These are phyloP conservation scores for Eulemur rubriventer DNA, from an alignment of 2,797 vertebrate genomes.

Conservation along the genomic window DNA sequence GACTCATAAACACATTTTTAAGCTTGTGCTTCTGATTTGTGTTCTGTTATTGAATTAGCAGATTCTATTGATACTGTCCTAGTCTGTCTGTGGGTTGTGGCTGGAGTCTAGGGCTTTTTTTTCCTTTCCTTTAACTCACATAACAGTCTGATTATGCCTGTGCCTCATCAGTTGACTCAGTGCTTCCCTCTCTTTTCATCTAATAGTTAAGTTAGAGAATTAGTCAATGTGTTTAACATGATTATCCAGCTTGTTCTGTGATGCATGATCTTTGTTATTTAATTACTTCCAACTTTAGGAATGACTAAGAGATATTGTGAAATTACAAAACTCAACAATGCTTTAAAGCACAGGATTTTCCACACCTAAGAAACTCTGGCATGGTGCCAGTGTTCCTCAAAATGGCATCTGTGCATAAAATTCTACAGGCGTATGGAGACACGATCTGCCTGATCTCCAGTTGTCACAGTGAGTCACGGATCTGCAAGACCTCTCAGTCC, in stretches of 20 bases:
- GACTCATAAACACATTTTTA: slow-evolving; percentile 32
- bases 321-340: background rate
- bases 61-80: background rate
- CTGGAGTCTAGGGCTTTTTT: background rate
- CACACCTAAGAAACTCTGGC: background rate
- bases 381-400: background rate
- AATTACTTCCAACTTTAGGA: slow-evolving; percentile 47
- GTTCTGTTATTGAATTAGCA: background rate
- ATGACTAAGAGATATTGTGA: slow-evolving; percentile 56
- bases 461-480: background rate
- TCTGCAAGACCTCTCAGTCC: background rate
- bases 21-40: background rate
- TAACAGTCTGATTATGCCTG: background rate
- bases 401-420: background rate
- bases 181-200: background rate
- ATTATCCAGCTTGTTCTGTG: slow-evolving; percentile 31
- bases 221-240: background rate
- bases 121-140: background rate
- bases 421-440: background rate
- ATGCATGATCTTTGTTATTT: slow-evolving; percentile 38
- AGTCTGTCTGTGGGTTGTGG: background rate
- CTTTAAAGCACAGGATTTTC: background rate
- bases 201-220: slow-evolving; percentile 29
- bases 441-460: background rate
- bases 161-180: background rate